Conservation (phyloP, 2,113 vertebrate genomes). For the Willisornis vidua region DNA sequence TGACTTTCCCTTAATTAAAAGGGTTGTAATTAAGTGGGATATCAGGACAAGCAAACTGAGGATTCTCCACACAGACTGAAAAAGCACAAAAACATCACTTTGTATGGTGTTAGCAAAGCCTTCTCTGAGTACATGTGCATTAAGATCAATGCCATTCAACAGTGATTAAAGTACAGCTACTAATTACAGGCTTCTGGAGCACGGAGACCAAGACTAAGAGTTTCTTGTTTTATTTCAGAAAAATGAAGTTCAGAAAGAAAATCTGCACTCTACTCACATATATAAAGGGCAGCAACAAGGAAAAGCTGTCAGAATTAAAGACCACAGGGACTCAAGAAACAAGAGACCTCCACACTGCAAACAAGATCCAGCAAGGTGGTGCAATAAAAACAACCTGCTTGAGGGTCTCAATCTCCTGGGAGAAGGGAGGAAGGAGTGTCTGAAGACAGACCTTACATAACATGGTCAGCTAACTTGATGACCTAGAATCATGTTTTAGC, state of each 20-base stretch:
- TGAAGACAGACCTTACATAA: neutral
- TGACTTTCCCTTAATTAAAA: neutral
- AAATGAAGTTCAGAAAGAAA: neutral
- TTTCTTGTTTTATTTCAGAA: neutral
- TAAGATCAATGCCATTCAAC: neutral
- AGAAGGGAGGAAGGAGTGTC: neutral
- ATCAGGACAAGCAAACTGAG: neutral
- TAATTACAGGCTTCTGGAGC: neutral
- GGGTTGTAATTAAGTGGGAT: neutral
- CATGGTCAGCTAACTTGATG: neutral
- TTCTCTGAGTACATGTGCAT: neutral
- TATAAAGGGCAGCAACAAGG: neutral
- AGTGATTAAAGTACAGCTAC: neutral
- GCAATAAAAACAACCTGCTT: neutral
- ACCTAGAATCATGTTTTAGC: neutral
- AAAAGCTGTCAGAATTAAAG: neutral
- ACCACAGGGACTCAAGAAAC: neutral
- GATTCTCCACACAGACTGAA: neutral
- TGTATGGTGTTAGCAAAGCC: neutral
- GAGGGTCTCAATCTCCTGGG: neutral
- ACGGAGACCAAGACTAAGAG: neutral
- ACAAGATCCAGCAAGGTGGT: neutral
- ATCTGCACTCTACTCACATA: neutral
- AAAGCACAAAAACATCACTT: neutral
- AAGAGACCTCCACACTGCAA: neutral